A percentile compares a stretch with the other conserved stretches of the same genome.
phyloP scores from a whole-genome alignment of 1,140 invertebrate species.

The Gryon sp. region DNA sequence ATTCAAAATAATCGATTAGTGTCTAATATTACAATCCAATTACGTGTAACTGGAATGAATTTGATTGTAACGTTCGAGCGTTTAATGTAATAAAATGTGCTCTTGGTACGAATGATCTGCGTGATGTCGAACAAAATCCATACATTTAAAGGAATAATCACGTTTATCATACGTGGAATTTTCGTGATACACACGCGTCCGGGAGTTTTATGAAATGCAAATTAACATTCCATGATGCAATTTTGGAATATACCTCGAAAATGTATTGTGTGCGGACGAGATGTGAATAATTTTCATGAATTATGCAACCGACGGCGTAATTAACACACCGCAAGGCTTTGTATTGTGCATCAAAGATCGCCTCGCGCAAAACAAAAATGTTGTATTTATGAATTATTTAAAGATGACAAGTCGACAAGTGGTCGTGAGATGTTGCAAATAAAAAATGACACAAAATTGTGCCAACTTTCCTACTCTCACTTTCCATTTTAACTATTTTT shows the following conservation, averaged over 20 bases:
- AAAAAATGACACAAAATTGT: no score
- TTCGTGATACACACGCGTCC: conserved; percentile 35
- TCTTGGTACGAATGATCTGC: conserved; percentile 31
- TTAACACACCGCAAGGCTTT: conserved; percentile 59
- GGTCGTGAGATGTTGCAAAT: no score
- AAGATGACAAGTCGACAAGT: no score
- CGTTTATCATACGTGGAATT: conserved; percentile 59
- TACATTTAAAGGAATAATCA: conserved; percentile 53
- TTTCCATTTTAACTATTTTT: background rate
- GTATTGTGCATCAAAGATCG: conserved; percentile 55
- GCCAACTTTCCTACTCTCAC: background rate
- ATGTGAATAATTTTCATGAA: conserved; percentile 63
- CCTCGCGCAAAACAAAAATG: conserved; percentile 14
- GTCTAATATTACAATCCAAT: conserved; percentile 17
- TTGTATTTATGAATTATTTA: background rate
- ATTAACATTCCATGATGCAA: conserved; percentile 63
- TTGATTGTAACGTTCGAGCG: conserved; percentile 25
- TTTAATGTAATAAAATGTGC: conserved; percentile 35
- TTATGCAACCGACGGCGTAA: conserved; percentile 59
- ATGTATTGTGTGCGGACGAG: conserved; percentile 59
- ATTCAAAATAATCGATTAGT: background rate
- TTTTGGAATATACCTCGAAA: conserved; percentile 59
- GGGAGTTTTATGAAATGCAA: conserved; percentile 60
- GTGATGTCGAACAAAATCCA: conserved; percentile 49
- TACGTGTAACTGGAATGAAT: conserved; percentile 15